Conservation (phyloP, 2,888 invertebrate species). For the Ochropacha duplaris region DNA sequence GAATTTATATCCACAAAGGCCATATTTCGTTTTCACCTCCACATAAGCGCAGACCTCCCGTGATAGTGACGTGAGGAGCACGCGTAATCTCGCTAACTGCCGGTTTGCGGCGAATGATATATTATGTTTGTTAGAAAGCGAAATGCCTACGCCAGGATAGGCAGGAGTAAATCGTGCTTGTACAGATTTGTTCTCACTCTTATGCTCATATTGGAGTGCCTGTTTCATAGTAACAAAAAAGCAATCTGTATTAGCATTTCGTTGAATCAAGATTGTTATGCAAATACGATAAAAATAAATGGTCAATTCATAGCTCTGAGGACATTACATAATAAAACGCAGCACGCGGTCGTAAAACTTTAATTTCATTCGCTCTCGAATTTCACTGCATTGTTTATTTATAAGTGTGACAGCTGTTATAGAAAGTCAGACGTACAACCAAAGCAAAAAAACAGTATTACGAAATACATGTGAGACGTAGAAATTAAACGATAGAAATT, state of each 20-base stretch:
- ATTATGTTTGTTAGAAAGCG: constrained; percentile 2
- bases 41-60: constrained; percentile 5
- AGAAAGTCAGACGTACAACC: background rate
- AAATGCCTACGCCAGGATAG: background rate
- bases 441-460: background rate
- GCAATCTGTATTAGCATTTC: background rate
- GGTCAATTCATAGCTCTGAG: background rate
- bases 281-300: background rate
- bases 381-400: background rate
- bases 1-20: background rate
- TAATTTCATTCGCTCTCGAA: background rate
- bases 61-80: constrained; percentile 3
- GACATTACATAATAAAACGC: background rate
- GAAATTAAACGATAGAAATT: constrained; percentile 4
- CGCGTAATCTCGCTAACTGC: constrained; percentile 3
- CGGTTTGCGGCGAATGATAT: background rate
- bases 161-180: background rate
- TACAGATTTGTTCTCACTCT: background rate
- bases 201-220: background rate
- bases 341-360: background rate
- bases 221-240: background rate
- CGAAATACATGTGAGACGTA: background rate
- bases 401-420: background rate
- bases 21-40: constrained; percentile 4
- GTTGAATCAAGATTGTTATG: background rate